Percentiles rank a stretch among this genome's conserved stretches.
phyloP scores from a whole-genome alignment of 2,797 vertebrate genomes.

The Lepilemur ruficaudatus region DNA sequence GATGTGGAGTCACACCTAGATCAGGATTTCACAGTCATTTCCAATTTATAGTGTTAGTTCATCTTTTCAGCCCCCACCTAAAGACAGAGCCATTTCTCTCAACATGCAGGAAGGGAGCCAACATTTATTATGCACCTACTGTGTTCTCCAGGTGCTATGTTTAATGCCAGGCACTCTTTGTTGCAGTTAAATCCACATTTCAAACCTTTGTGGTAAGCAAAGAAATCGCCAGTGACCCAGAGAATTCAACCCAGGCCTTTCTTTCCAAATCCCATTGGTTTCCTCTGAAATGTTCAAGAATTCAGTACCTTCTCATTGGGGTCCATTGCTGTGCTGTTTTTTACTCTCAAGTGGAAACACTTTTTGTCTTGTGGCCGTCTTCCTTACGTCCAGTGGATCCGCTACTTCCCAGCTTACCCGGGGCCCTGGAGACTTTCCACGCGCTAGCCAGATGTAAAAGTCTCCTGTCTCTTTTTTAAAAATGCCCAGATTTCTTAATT shows the following conservation, averaged over 20 bases:
- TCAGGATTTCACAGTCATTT: neutral
- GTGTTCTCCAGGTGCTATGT: neutral
- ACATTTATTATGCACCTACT: neutral
- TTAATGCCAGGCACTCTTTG: neutral
- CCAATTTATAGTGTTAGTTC: neutral
- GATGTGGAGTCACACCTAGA: neutral
- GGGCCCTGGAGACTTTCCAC: neutral
- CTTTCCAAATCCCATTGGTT: neutral
- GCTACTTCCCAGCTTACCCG: neutral
- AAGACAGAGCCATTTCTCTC: neutral
- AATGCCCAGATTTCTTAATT: neutral
- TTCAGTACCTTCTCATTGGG: neutral
- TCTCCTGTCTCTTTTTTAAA: neutral
- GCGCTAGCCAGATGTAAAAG: neutral
- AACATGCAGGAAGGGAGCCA: fast-evolving
- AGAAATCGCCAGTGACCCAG: neutral
- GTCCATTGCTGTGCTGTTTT: neutral
- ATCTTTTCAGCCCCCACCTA: neutral
- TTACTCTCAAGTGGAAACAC: neutral
- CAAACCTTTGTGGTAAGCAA: neutral
- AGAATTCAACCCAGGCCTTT: neutral
- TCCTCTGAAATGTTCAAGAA: neutral
- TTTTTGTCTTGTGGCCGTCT: neutral
- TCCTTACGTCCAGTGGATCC: neutral
- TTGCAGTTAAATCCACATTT: neutral